Percentiles rank a stretch among this genome's conserved stretches.
Conservation (phyloP, 1,140 invertebrate species). For the Zelostemma sp. region DNA sequence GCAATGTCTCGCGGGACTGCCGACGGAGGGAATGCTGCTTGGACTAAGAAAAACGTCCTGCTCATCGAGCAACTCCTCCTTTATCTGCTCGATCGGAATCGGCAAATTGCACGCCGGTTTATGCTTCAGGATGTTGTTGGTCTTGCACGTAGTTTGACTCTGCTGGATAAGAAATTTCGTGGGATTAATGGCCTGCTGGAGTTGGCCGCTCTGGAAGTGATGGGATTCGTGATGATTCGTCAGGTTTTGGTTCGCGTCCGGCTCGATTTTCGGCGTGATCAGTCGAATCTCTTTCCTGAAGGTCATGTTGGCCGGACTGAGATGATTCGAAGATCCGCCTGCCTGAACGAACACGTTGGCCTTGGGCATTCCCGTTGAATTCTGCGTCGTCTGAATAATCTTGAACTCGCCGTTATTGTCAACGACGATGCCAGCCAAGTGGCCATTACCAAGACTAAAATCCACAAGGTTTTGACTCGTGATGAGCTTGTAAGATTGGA, state of each 20-base stretch:
- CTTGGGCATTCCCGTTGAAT: slow-evolving; percentile 63
- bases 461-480: slow-evolving; percentile 75
- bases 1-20: slow-evolving; percentile 74
- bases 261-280: slow-evolving; percentile 58
- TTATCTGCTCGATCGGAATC: slow-evolving; percentile 68
- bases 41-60: slow-evolving; percentile 85
- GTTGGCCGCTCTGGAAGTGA: slow-evolving; percentile 43
- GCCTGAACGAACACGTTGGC: slow-evolving; percentile 70
- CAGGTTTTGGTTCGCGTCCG: slow-evolving; percentile 40
- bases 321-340: slow-evolving; percentile 27
- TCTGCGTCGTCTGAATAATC: slow-evolving; percentile 72
- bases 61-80: slow-evolving; percentile 73
- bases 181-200: slow-evolving; percentile 61
- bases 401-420: slow-evolving; percentile 77
- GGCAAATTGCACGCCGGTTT: slow-evolving; percentile 56
- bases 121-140: slow-evolving; percentile 52
- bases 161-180: slow-evolving; percentile 64
- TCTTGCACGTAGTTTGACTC: slow-evolving; percentile 50
- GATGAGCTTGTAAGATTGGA: slow-evolving; percentile 74
- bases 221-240: slow-evolving; percentile 48
- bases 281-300: slow-evolving; percentile 65
- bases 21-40: slow-evolving; percentile 73
- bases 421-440: slow-evolving; percentile 74
- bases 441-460: slow-evolving; percentile 70
- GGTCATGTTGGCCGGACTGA: slow-evolving; percentile 61